Evolutionary conservation across 2,797 vertebrate species (phyloP).

Genomic region (Urophycis tenuis): DNA sequence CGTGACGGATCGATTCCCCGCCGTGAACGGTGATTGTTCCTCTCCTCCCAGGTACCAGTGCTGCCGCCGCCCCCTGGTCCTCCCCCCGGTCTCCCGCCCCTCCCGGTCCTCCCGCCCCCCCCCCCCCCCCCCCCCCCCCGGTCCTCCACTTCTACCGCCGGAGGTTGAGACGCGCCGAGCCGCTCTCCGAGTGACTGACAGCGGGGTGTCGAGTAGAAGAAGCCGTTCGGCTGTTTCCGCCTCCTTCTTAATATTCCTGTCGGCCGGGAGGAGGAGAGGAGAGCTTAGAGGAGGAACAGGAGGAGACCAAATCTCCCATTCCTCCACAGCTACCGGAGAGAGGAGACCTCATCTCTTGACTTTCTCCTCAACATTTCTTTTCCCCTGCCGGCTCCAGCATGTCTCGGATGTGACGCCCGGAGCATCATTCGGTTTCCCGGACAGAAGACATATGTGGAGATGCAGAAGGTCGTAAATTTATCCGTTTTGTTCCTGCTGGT

Average conservation of each 20-base stretch:
- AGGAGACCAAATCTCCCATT: background rate
- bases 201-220: no score
- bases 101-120: no score
- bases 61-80: no score
- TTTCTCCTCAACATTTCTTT: no score
- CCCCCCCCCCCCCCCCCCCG: no score
- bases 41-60: background rate
- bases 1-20: background rate
- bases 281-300: background rate
- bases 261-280: background rate
- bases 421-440: background rate
- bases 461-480: slow-evolving; percentile 90
- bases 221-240: background rate
- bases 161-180: background rate
- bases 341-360: background rate
- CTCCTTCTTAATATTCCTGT: background rate
- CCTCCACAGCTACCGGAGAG: background rate
- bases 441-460: slow-evolving; percentile 72
- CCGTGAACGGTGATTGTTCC: background rate
- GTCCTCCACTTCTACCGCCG: background rate
- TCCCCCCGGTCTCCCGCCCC: background rate
- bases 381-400: no score
- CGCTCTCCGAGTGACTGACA: background rate
- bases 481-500: slow-evolving; percentile 82
- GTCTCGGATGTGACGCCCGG: background rate